Conservation (phyloP, 2,113 vertebrate species). For the Passerina amoena region DNA sequence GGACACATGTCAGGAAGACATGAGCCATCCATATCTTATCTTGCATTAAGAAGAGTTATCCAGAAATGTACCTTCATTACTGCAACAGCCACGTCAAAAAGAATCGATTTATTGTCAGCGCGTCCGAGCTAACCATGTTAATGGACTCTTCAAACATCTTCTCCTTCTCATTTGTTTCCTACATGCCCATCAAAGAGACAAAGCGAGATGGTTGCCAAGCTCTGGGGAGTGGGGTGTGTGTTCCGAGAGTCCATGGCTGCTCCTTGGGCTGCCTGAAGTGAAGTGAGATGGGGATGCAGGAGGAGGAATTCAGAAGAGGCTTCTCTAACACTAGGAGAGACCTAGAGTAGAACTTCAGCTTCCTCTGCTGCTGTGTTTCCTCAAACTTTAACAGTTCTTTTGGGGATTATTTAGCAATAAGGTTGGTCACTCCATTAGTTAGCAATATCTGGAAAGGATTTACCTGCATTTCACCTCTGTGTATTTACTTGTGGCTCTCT, state of each 20-base stretch:
- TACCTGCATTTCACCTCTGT: neutral
- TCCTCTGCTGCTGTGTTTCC: constrained; percentile 34
- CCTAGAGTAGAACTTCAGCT: constrained; percentile 24
- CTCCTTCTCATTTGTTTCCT: constrained; percentile 79
- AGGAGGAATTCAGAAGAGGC: neutral
- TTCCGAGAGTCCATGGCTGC: constrained; percentile 55
- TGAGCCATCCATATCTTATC: constrained; percentile 74
- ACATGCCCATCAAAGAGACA: constrained; percentile 75
- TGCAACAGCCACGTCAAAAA: constrained; percentile 76
- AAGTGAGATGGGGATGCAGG: neutral
- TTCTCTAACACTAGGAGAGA: neutral
- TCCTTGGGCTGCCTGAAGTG: constrained; percentile 62
- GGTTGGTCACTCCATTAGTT: neutral
- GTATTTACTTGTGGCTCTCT: neutral
- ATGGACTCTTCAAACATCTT: constrained; percentile 76
- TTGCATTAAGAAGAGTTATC: constrained; percentile 73
- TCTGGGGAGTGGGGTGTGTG: constrained; percentile 67
- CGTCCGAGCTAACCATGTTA: constrained; percentile 74
- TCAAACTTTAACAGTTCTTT: constrained; percentile 1
- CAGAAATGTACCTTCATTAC: constrained; percentile 81
- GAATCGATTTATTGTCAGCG: constrained; percentile 78
- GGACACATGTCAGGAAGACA: constrained; percentile 74
- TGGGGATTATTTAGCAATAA: neutral
- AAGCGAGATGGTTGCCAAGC: constrained; percentile 66
- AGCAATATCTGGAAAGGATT: constrained; percentile 30